phyloP scores from a whole-genome alignment of 2,113 vertebrate species.

The Daboia siamensis region DNA sequence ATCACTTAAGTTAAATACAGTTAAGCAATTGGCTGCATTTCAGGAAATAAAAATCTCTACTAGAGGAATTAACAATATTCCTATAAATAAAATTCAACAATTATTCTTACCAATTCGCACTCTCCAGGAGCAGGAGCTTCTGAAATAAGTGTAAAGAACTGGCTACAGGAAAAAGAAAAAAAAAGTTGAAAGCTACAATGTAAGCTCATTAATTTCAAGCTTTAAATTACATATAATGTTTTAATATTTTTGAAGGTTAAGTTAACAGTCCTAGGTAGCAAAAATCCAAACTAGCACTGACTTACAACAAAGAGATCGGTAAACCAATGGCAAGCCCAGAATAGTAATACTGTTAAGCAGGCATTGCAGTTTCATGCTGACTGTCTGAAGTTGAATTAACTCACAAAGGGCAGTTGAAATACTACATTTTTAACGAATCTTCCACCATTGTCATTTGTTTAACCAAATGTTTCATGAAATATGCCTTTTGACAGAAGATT shows the following conservation, averaged over 20 bases:
- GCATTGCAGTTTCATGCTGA: neutral
- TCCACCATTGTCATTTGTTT: neutral
- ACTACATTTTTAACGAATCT: slow-evolving; percentile 6
- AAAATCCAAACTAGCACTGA: neutral
- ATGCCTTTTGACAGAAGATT: neutral
- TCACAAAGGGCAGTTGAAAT: neutral
- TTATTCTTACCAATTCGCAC: slow-evolving; percentile 88
- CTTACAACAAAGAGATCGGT: neutral
- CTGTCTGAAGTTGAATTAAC: neutral
- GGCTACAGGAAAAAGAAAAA: slow-evolving; percentile 70
- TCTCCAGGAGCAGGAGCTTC: slow-evolving; percentile 97
- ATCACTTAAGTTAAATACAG: slow-evolving; percentile 19
- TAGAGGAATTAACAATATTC: neutral
- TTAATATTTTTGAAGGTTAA: neutral
- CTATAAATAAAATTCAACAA: neutral
- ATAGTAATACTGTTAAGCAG: neutral
- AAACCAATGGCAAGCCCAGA: neutral
- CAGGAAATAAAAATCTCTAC: neutral
- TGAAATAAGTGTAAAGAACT: slow-evolving; percentile 90
- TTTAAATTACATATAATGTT: neutral
- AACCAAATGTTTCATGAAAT: neutral
- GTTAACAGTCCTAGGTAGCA: neutral
- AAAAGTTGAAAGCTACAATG: neutral
- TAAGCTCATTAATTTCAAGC: neutral
- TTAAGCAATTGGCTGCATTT: slow-evolving; percentile 27